Percentiles rank a stretch among this genome's conserved stretches.
Conservation (phyloP, 1,140 invertebrate genomes). For the Camponotus pennsylvanicus region DNA sequence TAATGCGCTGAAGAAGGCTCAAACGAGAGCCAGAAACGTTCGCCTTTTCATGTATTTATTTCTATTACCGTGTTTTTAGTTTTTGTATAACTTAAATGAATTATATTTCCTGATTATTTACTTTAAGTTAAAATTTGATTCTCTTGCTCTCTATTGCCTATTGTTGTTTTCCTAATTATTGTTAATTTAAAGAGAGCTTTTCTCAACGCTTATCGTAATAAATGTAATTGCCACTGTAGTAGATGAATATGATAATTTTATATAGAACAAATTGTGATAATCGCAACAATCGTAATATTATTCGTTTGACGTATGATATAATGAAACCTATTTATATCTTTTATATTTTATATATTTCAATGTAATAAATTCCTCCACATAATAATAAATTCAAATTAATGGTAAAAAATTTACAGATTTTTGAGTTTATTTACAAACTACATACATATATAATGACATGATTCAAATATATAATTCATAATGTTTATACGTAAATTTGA, state of each 20-base stretch:
- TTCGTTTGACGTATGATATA: neutral
- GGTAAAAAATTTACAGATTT: neutral
- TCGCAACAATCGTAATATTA: neutral
- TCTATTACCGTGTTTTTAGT: no score
- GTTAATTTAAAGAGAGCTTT: no score
- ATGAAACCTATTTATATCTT: neutral
- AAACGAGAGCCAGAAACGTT: no score
- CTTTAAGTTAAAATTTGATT: no score
- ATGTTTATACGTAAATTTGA: neutral
- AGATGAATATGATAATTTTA: slow-evolving; percentile 7
- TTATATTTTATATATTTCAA: neutral
- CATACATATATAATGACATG: neutral
- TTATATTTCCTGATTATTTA: no score
- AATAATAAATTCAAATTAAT: neutral
- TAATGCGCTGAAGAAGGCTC: no score
- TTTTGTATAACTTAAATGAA: no score
- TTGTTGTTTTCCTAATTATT: no score
- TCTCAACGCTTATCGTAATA: no score
- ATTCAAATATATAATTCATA: slow-evolving; percentile 2
- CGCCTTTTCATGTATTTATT: no score
- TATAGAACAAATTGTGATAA: neutral
- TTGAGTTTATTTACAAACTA: neutral
- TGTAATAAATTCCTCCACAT: neutral
- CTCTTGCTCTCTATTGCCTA: no score
- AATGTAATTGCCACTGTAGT: neutral